Percentiles rank a stretch among this genome's conserved stretches.
phyloP scores from a whole-genome alignment of 37 sponge, comb jelly and placozoan genomes.

The Ianthella basta region DNA sequence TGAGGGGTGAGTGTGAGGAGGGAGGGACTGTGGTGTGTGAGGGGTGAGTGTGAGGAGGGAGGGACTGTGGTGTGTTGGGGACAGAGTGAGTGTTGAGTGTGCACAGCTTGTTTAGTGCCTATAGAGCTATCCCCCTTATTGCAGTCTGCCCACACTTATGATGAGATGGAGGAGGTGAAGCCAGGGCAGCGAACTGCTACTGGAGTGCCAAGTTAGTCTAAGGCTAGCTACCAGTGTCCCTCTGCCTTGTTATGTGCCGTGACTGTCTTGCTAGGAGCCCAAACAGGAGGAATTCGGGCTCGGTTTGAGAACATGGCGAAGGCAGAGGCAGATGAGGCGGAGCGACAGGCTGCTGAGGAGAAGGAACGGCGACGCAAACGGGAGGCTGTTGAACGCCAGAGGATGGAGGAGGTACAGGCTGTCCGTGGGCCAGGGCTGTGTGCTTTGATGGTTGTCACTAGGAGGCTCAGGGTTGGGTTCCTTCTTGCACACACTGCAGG shows the following conservation, averaged over 20 bases:
- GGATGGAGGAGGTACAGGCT: constrained; percentile 35
- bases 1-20: constrained; percentile 1
- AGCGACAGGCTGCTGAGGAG: constrained; percentile 40
- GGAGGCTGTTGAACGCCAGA: constrained; percentile 27
- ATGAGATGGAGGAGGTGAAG: constrained; percentile 84
- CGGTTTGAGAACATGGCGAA: constrained; percentile 82
- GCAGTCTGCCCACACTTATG: constrained; percentile 80
- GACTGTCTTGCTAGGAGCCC: constrained; percentile 36
- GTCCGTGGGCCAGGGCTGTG: neutral
- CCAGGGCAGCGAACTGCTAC: constrained; percentile 21
- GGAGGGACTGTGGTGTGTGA: neutral
- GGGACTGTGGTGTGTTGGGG: neutral
- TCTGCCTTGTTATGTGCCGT: neutral
- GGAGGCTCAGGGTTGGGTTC: too few relatives aligned
- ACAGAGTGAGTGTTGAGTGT: neutral
- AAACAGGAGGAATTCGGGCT: constrained; percentile 67
- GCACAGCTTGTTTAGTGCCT: neutral
- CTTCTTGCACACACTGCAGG: neutral
- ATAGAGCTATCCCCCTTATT: too few relatives aligned
- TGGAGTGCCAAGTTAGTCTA: constrained; percentile 7
- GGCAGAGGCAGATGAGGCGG: constrained; percentile 56
- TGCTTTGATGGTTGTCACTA: too few relatives aligned
- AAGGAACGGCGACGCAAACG: constrained; percentile 43
- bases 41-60: neutral
- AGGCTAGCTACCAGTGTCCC: neutral